Evolutionary conservation across 2,888 invertebrate genomes (phyloP).

Genomic region (Eurois occulta): DNA sequence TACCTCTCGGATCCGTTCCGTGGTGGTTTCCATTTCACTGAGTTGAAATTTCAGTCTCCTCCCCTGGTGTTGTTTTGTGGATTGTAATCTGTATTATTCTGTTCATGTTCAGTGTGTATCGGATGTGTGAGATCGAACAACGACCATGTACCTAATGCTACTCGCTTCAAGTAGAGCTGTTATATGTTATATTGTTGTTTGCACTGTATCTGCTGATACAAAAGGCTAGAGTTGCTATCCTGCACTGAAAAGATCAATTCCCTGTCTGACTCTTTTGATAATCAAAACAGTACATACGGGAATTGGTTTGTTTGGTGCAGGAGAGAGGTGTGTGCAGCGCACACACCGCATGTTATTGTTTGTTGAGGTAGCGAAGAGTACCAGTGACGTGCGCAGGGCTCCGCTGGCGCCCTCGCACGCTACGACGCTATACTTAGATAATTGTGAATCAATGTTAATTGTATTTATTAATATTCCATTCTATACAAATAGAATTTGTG

Average conservation of each 20-base stretch:
- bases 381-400: slow-evolving; percentile 68
- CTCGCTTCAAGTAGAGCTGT: slow-evolving; percentile 86
- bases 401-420: slow-evolving; percentile 60
- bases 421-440: slow-evolving; percentile 76
- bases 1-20: slow-evolving; percentile 78
- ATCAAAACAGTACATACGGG: slow-evolving; percentile 72
- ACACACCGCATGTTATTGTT: slow-evolving; percentile 83
- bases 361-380: slow-evolving; percentile 81
- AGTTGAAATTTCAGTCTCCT: slow-evolving; percentile 77
- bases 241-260: slow-evolving; percentile 66
- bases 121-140: slow-evolving; percentile 80
- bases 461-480: slow-evolving; percentile 87
- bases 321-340: slow-evolving; percentile 68
- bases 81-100: slow-evolving; percentile 80
- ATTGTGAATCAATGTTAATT: slow-evolving; percentile 87
- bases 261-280: slow-evolving; percentile 75
- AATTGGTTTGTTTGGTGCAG: slow-evolving; percentile 66
- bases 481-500: slow-evolving; percentile 86
- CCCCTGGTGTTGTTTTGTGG: slow-evolving; percentile 80
- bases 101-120: slow-evolving; percentile 82
- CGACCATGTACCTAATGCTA: slow-evolving; percentile 85
- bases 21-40: slow-evolving; percentile 74
- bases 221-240: slow-evolving; percentile 71
- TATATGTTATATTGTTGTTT: slow-evolving; percentile 86
- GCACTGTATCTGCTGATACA: slow-evolving; percentile 80